Conservation (phyloP, 2,888 invertebrate species). For the Pachymerium ferrugineum region DNA sequence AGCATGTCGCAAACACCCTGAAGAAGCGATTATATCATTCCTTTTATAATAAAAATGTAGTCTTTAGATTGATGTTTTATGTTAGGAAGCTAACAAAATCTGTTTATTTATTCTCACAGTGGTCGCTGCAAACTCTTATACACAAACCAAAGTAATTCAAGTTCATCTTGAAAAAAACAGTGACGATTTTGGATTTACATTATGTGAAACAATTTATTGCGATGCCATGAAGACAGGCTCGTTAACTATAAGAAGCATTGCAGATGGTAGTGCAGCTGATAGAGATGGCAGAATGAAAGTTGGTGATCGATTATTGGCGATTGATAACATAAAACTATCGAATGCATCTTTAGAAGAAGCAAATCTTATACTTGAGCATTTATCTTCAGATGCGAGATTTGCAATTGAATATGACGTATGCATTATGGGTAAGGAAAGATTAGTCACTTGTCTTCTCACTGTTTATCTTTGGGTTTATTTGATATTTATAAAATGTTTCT, state of each 20-base stretch:
- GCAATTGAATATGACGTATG: conserved; percentile 90
- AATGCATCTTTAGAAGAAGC: conserved; percentile 77
- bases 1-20: too few species aligned
- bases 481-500: too few species aligned
- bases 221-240: conserved; percentile 62
- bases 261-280: conserved; percentile 83
- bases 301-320: conserved; percentile 80
- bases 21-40: too few species aligned
- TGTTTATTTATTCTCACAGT: not conserved
- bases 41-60: too few species aligned
- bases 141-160: conserved; percentile 46
- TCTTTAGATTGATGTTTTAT: too few species aligned
- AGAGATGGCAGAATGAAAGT: conserved; percentile 79
- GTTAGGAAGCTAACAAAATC: too few species aligned
- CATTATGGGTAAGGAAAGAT: conserved; percentile 47
- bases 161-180: conserved; percentile 73
- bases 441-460: not conserved
- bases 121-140: not conserved
- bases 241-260: conserved; percentile 79
- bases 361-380: conserved; percentile 58
- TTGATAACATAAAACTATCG: conserved; percentile 66
- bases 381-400: conserved; percentile 63
- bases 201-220: conserved; percentile 70
- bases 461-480: not conserved
- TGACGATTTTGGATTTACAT: conserved; percentile 80